phyloP scores from a whole-genome alignment of 2,113 vertebrate genomes.

The Platysteira castanea region DNA sequence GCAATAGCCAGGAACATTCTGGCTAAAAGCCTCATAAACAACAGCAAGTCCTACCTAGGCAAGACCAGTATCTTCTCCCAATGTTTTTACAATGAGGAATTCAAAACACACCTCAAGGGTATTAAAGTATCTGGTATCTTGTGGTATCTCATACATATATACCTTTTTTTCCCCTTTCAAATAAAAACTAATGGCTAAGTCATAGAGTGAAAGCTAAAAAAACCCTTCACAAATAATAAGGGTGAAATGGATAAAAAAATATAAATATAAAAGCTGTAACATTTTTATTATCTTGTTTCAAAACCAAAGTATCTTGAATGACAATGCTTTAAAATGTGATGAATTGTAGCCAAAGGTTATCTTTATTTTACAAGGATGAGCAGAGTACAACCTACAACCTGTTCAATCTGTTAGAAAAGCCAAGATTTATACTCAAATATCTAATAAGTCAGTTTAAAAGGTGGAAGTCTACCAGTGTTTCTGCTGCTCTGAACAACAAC shows the following conservation, averaged over 20 bases:
- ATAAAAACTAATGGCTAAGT: not conserved
- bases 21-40: not conserved
- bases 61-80: not conserved
- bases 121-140: not conserved
- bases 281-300: not conserved
- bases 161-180: accelerated
- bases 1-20: not conserved
- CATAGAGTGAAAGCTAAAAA: not conserved
- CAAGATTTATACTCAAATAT: not conserved
- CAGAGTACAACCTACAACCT: not conserved
- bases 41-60: not conserved
- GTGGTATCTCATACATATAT: not conserved
- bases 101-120: not conserved
- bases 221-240: not conserved
- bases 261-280: not conserved
- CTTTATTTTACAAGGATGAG: not conserved
- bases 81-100: not conserved
- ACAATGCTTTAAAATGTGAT: not conserved
- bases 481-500: not conserved
- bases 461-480: not conserved
- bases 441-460: not conserved
- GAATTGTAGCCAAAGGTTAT: not conserved
- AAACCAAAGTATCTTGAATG: not conserved
- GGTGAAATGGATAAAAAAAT: not conserved
- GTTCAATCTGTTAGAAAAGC: not conserved